Evolutionary conservation across 2,888 invertebrate species (phyloP).

Genomic region (Tetheella fluctuosa): DNA sequence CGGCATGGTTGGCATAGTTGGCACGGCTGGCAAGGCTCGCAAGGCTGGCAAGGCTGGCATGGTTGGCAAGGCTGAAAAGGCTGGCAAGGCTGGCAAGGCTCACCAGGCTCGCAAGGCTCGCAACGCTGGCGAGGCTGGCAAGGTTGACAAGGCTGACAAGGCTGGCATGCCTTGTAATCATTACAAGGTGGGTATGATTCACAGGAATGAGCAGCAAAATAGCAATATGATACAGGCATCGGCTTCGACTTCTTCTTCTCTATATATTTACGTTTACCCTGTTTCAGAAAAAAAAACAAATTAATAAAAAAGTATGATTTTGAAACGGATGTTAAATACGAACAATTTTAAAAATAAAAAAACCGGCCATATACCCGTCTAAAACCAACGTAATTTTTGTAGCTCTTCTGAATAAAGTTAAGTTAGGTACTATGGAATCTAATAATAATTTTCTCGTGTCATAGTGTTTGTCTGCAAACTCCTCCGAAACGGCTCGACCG

Average conservation of each 20-base stretch:
- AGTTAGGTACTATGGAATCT: too few relatives aligned
- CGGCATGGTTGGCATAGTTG: too few relatives aligned
- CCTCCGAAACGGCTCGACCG: too few relatives aligned
- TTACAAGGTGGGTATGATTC: slow-evolving; percentile 13
- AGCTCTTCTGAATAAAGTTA: too few relatives aligned
- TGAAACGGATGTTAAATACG: neutral
- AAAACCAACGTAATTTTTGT: too few relatives aligned
- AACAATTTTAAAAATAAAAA: neutral
- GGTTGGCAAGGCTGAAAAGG: slow-evolving; percentile 28
- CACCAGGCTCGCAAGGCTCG: slow-evolving; percentile 26
- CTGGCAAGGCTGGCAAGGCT: slow-evolving; percentile 18
- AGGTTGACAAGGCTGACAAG: neutral
- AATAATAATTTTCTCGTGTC: too few relatives aligned
- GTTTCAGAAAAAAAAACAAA: slow-evolving; percentile 37
- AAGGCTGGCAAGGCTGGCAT: slow-evolving; percentile 22
- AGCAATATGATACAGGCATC: slow-evolving; percentile 12
- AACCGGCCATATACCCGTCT: too few relatives aligned
- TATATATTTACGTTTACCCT: slow-evolving; percentile 70
- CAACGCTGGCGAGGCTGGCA: slow-evolving; percentile 1
- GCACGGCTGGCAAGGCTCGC: slow-evolving; percentile 10
- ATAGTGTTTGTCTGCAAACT: too few relatives aligned
- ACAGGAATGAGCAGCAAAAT: slow-evolving; percentile 15
- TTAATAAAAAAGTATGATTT: slow-evolving; percentile 24
- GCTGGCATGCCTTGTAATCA: neutral
- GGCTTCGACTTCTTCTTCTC: slow-evolving; percentile 51